Evolutionary conservation across 2,797 vertebrate species (phyloP).

Genomic region (Notoglanidium macrostoma): DNA sequence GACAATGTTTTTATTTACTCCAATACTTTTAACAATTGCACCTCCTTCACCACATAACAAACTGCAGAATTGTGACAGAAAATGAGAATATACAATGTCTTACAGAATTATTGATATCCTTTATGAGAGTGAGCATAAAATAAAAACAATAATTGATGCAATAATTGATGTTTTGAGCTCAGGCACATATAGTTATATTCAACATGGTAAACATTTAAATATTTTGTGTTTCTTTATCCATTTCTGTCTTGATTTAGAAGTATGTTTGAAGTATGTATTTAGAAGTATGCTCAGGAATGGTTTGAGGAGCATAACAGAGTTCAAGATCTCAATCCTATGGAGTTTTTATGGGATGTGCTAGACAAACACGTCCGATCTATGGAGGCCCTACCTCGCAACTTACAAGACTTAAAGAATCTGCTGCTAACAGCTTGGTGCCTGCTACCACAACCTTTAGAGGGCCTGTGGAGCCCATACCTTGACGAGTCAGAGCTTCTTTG

Average conservation of each 20-base stretch:
- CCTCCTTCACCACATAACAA: not conserved
- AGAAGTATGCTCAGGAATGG: too few relatives aligned
- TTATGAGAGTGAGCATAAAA: not conserved
- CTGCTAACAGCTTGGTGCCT: too few relatives aligned
- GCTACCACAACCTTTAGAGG: too few relatives aligned
- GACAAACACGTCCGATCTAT: too few relatives aligned
- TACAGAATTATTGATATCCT: not conserved
- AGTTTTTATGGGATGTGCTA: too few relatives aligned
- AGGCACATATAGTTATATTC: not conserved
- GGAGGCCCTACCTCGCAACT: too few relatives aligned
- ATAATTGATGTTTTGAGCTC: not conserved
- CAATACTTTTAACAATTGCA: not conserved
- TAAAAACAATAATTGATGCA: not conserved
- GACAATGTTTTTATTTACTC: not conserved
- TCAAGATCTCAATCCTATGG: too few relatives aligned
- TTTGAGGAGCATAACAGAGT: too few relatives aligned
- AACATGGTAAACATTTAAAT: not conserved
- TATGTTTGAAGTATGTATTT: not conserved
- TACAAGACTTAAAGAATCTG: too few relatives aligned
- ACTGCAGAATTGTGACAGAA: not conserved
- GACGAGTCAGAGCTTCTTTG: too few relatives aligned
- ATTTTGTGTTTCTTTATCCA: not conserved
- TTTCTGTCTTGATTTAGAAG: not conserved
- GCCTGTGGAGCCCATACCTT: too few relatives aligned
- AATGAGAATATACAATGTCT: not conserved